These are phyloP conservation scores for Agriopis leucophaearia DNA, from an alignment of 2,888 invertebrate genomes.

Conservation along the genomic window DNA sequence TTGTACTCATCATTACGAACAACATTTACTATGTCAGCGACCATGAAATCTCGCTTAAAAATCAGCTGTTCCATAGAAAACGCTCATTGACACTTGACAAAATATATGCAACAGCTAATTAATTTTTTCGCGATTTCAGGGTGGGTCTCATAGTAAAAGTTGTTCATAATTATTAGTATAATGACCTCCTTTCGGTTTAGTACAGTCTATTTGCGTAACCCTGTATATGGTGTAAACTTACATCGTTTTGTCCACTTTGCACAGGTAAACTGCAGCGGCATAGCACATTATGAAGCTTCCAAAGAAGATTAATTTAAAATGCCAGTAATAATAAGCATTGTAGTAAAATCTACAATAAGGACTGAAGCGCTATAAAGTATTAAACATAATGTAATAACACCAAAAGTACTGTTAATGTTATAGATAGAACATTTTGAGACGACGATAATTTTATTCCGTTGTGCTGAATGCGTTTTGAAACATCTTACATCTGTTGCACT, in stretches of 20 bases:
- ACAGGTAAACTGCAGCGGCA: conserved; percentile 43
- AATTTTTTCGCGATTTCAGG: too few species aligned
- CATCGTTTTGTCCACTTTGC: background rate
- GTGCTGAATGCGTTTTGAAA: conserved; percentile 39
- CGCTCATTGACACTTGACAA: too few species aligned
- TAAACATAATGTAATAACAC: conserved; percentile 47
- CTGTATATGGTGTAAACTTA: too few species aligned
- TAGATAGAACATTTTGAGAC: conserved; percentile 43
- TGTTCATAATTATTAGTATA: too few species aligned
- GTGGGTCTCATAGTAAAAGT: too few species aligned
- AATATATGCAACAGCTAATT: too few species aligned
- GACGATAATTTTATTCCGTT: conserved; percentile 37
- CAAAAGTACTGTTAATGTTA: conserved; percentile 47
- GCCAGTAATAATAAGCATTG: conserved; percentile 42
- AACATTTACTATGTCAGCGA: too few species aligned
- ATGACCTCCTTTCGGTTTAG: too few species aligned
- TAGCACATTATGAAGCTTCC: conserved; percentile 45
- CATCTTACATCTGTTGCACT: conserved; percentile 43
- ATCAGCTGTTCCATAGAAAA: too few species aligned
- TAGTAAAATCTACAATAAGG: conserved; percentile 37
- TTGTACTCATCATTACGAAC: too few species aligned
- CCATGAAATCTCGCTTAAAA: too few species aligned
- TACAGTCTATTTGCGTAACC: too few species aligned
- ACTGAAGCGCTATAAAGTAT: conserved; percentile 43
- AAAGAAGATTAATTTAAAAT: conserved; percentile 46